Evolutionary conservation across 2,888 invertebrate genomes (phyloP), one percentile per base, ranked within the genome.

Genomic region (Ectemnius continuus): DNA sequence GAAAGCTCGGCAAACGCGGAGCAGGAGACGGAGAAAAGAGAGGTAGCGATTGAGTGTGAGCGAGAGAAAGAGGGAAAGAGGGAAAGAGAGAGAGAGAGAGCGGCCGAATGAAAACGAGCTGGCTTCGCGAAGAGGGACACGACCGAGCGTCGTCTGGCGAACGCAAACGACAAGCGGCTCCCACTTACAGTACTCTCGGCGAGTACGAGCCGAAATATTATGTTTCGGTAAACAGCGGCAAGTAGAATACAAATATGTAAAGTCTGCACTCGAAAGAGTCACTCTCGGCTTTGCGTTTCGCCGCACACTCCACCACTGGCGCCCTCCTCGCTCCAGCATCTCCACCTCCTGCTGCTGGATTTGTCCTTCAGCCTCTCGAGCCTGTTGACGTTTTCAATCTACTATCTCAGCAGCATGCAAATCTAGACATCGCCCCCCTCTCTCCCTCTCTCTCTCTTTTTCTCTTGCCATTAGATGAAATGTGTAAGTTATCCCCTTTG

Each of bases 171-270:
- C 84, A 81, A 82, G 73, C 78, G 36, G 82, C 78, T 75, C 72
- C 75, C 78, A 77, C 82, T 75, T 77, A 79, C 36, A 36, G 36
- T 36, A 36, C 36, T 36, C 36, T 80, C 66, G 79, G 83, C 78
- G 73, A 72, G 80, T 83, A 84, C 84, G 70, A 85, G 85, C 84
- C 87, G 89, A 89, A 89, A 89, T 89, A 89, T 89, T 88, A 88
- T 89, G 89, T 89, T 89, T 87, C 88, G 84, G 83, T 85, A 89
- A 89, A 89, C 88, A 88, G 73, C 85, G 86, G 82, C 86, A 86
- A 89, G 89, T 89, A 87, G 87, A 89, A 88, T 89, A 87, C 88
- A 89, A 89, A 89, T 89, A 89, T 86, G 84, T 87, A 83, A 83
- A 83, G 84, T 83, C 81, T 79, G 83, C 82, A 82, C 80, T 80